Conservation (phyloP, 2,797 vertebrate genomes). For the Diplodus puntazzo region DNA sequence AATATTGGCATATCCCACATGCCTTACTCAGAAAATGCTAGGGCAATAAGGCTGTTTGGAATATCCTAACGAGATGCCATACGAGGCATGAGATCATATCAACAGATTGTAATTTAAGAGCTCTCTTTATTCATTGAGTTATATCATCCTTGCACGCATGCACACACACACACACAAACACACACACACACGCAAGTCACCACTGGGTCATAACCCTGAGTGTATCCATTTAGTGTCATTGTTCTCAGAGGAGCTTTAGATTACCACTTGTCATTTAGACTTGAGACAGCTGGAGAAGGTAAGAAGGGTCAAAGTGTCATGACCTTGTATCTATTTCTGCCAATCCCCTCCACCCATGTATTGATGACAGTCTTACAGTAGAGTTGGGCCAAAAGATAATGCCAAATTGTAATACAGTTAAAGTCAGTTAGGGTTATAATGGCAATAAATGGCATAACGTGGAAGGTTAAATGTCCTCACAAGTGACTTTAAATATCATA, state of each 20-base stretch:
- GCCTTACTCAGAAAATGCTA: no score
- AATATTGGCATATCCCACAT: no score
- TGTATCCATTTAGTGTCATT: slow-evolving; percentile 54
- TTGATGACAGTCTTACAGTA: neutral
- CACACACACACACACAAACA: neutral
- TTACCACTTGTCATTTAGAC: slow-evolving; percentile 56
- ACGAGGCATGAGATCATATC: neutral
- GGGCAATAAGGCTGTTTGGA: no score
- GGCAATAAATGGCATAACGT: neutral
- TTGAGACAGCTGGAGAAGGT: slow-evolving; percentile 38
- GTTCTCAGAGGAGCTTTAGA: slow-evolving; percentile 59
- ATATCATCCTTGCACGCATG: neutral
- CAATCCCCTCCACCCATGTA: neutral
- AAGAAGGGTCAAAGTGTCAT: slow-evolving; percentile 42
- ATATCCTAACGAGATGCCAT: no score
- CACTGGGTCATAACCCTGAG: slow-evolving; percentile 33
- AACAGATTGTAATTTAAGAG: neutral
- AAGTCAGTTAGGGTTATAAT: neutral
- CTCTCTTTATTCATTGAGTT: neutral
- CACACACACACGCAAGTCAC: slow-evolving; percentile 20
- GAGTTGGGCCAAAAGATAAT: neutral
- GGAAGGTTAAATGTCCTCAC: neutral
- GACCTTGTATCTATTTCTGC: slow-evolving; percentile 18
- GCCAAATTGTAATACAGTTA: neutral
- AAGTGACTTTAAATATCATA: slow-evolving; percentile 12